phyloP scores from a whole-genome alignment of 2,113 vertebrate species.

The Capreolus pygargus region DNA sequence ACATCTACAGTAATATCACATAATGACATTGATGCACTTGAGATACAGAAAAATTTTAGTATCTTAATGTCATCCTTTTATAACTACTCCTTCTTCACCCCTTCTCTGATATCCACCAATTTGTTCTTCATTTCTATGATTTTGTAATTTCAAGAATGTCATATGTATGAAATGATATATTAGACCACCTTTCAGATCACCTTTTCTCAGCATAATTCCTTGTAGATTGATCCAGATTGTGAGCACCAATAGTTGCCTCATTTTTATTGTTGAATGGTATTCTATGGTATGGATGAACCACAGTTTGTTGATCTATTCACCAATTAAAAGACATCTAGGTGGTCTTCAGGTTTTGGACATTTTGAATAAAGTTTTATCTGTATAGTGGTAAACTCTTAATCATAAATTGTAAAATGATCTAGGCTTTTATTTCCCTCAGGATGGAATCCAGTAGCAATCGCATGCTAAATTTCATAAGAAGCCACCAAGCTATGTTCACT shows the following conservation, averaged over 20 bases:
- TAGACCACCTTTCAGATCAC: not conserved
- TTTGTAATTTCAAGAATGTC: not conserved
- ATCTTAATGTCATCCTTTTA: fast-evolving
- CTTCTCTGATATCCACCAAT: not conserved
- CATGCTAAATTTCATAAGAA: not conserved
- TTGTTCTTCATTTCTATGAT: not conserved
- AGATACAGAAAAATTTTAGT: not conserved
- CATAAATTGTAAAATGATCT: not conserved
- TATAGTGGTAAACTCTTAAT: not conserved
- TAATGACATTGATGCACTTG: not conserved
- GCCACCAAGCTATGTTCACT: not conserved
- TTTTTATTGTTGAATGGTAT: not conserved
- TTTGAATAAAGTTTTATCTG: not conserved
- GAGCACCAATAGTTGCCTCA: not conserved
- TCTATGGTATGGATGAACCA: not conserved
- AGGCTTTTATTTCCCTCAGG: not conserved
- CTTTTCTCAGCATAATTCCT: not conserved
- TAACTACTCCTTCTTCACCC: not conserved
- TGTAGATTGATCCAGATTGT: not conserved
- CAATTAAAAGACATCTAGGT: not conserved
- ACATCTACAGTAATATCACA: not conserved
- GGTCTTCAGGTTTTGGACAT: not conserved
- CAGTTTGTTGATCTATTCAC: not conserved
- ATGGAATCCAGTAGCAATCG: not conserved
- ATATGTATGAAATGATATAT: not conserved